Percentiles rank a stretch among this genome's conserved stretches.
Conservation (phyloP, 2,888 invertebrate genomes). For the Caenorhabditis drosophilae region DNA sequence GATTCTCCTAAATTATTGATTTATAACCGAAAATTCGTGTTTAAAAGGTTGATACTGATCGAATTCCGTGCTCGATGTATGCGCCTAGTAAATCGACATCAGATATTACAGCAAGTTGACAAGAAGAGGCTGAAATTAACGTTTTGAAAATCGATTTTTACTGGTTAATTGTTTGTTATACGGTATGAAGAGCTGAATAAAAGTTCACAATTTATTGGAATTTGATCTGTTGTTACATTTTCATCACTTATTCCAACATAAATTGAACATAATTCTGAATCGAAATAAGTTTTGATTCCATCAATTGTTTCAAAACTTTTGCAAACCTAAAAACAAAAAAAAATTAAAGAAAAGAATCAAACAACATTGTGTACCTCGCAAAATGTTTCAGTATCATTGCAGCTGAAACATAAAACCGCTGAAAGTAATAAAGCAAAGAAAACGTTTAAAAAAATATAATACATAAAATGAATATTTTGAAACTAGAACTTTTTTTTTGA, state of each 20-base stretch:
- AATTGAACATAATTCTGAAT: constrained; percentile 12
- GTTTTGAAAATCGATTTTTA: no score
- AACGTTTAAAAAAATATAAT: no score
- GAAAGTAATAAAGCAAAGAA: no score
- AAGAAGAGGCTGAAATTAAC: constrained; percentile 24
- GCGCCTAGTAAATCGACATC: constrained; percentile 20
- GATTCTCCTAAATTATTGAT: constrained; percentile 10
- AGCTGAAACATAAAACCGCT: no score
- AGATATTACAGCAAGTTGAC: constrained; percentile 22
- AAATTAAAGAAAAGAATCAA: no score
- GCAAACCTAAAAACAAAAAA: constrained; percentile 13
- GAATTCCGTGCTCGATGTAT: constrained; percentile 26
- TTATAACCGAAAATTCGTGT: neutral
- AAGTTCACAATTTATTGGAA: constrained; percentile 20
- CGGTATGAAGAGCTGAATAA: constrained; percentile 16
- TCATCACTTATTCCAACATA: constrained; percentile 10
- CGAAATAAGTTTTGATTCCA: constrained; percentile 15
- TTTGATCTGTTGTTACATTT: constrained; percentile 2
- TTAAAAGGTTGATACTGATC: constrained; percentile 8
- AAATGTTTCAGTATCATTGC: no score
- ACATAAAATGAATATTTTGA: no score
- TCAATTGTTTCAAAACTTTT: constrained; percentile 11
- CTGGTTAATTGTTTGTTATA: neutral
- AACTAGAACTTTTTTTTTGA: no score
- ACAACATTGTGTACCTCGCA: no score